Evolutionary conservation across 2,113 vertebrate genomes (phyloP), one percentile per base, ranked within the genome.

Genomic region (Melanotaenia duboulayi): DNA sequence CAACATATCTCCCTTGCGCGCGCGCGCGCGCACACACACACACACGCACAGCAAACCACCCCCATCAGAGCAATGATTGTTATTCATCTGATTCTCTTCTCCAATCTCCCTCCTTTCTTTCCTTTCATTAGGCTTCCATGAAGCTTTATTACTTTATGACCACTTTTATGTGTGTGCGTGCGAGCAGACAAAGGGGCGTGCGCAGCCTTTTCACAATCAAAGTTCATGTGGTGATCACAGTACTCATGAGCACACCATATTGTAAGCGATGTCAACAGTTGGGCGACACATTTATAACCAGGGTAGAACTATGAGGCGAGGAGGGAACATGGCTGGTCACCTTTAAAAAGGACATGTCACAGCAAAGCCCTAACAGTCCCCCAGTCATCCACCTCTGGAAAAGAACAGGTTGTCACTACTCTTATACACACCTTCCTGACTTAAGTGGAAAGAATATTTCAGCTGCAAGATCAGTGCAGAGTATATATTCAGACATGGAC

Each of bases 101-200:
- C 64, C 49, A 23, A 57, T 66, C 54, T 40, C 66, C 73, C 61
- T 35, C 55, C 23, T 32, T 50, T 61, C 54, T 63, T 66, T 63
- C 55, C 86, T 88, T 91, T 86, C 84, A 90, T 89, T 82, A 70
- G 66, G 49, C 79, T 74, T 86, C 79, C 84, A 82, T 84, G 3
- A 81, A 83, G 80, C 81, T 92, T 89, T 91, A 92, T 91, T 81
- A 88, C 83, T 91, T 91, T 88, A 91, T 86, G 89, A 86, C 88
- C 71, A 83, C 84, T 59, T 90, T 89, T 92, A 84, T 88, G 70
- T 88, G 70, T 35, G 62, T 11, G 57, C 48, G 51, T 22, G 37
- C 19, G 22, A 44, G 70, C 39, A 71, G 65, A 74, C 64, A 64
- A 73, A 66, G 74, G 65, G 67, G 56, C 68, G 79, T 50, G 76